Conservation (phyloP, 2,888 invertebrate genomes). For the Pyrrhia umbra region DNA sequence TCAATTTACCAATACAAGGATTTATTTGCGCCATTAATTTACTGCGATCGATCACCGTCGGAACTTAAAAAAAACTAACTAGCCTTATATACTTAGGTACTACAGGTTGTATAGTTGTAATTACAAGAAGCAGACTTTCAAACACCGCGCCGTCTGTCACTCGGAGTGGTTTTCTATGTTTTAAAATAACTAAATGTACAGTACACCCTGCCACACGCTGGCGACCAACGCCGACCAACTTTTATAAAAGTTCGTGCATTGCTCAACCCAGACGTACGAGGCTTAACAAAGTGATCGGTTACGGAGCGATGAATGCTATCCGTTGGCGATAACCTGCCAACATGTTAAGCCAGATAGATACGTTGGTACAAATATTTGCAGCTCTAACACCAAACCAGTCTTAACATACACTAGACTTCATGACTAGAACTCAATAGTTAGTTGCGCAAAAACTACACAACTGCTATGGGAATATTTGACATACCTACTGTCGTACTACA, state of each 20-base stretch:
- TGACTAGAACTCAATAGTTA: constrained; percentile 58
- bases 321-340: constrained; percentile 18
- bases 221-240: constrained; percentile 19
- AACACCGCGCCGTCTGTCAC: constrained; percentile 70
- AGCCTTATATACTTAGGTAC: constrained; percentile 15
- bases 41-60: constrained; percentile 28
- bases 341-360: constrained; percentile 8
- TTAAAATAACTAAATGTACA: constrained; percentile 62
- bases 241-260: constrained; percentile 39
- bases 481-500: constrained; percentile 4
- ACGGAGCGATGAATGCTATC: constrained; percentile 24
- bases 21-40: constrained; percentile 43
- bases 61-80: constrained; percentile 53
- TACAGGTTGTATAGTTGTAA: constrained; percentile 50
- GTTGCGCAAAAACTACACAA: constrained; percentile 39
- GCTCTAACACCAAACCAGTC: constrained; percentile 66
- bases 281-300: constrained; percentile 8
- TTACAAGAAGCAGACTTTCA: constrained; percentile 64
- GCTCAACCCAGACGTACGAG: constrained; percentile 10
- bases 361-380: constrained; percentile 62
- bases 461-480: constrained; percentile 18
- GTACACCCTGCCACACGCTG: constrained; percentile 13
- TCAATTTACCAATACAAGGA: constrained; percentile 30
- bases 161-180: constrained; percentile 76
- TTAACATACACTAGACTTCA: constrained; percentile 24